Conservation (phyloP, 2,113 vertebrate genomes). For the Clupea harengus region DNA sequence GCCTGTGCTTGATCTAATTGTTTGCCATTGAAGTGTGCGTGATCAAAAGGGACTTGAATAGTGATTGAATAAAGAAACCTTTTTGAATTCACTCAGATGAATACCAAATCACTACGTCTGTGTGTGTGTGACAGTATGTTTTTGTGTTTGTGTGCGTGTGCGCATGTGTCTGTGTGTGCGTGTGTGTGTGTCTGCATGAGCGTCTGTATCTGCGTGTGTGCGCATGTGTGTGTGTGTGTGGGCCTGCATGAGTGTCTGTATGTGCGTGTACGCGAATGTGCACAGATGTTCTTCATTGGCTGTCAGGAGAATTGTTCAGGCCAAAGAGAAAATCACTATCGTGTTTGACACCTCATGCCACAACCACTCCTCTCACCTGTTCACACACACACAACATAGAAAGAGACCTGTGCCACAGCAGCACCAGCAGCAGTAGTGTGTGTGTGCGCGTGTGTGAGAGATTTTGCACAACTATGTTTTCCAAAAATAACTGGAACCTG, state of each 20-base stretch:
- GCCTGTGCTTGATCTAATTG: conserved; percentile 17
- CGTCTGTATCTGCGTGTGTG: conserved; percentile 21
- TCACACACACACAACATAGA: background rate
- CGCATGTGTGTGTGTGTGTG: conserved; percentile 11
- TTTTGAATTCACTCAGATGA: conserved; percentile 11
- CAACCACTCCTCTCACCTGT: conserved; percentile 23
- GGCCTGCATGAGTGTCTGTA: conserved; percentile 11
- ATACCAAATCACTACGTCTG: background rate
- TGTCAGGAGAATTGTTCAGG: conserved; percentile 18
- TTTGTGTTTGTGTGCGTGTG: background rate
- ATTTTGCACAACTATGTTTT: conserved; percentile 65
- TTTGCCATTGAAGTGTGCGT: conserved; percentile 11
- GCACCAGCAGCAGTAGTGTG: conserved; percentile 8
- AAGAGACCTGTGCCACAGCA: background rate
- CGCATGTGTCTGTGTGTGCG: conserved; percentile 1
- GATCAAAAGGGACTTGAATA: conserved; percentile 3
- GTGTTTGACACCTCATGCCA: conserved; percentile 32
- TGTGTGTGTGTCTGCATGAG: conserved; percentile 32
- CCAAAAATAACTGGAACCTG: conserved; percentile 76
- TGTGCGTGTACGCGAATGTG: background rate
- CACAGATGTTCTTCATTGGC: background rate
- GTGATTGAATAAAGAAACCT: background rate
- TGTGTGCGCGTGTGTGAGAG: conserved; percentile 49
- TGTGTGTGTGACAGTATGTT: background rate
- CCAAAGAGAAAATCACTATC: conserved; percentile 30